Evolutionary conservation across 2,113 vertebrate species (phyloP).

Genomic region (Amblyopsis rosae): DNA sequence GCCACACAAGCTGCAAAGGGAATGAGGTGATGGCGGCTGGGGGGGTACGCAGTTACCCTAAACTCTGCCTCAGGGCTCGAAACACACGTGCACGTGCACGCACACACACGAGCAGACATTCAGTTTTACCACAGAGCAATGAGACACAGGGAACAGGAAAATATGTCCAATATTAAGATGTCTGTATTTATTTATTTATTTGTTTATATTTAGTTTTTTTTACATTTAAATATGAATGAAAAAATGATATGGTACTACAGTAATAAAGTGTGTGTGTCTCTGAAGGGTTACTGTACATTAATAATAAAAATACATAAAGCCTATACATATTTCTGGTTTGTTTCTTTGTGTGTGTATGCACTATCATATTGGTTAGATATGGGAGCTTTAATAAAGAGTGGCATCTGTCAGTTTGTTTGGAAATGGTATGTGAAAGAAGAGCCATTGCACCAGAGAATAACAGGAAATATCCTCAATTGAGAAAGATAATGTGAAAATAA

Average conservation of each 20-base stretch:
- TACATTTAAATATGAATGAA: slow-evolving; percentile 13
- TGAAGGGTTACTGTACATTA: not conserved
- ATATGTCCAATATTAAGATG: slow-evolving; percentile 16
- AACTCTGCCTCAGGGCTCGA: slow-evolving; percentile 66
- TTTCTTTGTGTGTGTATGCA: slow-evolving; percentile 4
- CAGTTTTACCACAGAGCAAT: slow-evolving; percentile 35
- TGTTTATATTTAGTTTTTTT: not conserved
- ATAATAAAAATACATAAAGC: not conserved
- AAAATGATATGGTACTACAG: not conserved
- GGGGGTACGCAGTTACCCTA: slow-evolving; percentile 62
- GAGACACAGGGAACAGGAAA: slow-evolving; percentile 7
- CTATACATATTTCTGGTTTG: slow-evolving; percentile 6
- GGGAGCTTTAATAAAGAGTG: slow-evolving; percentile 65
- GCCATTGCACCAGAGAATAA: slow-evolving; percentile 27
- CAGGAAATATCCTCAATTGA: slow-evolving; percentile 5
- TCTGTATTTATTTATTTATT: slow-evolving; percentile 1
- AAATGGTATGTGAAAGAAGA: slow-evolving; percentile 48
- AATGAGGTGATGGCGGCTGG: slow-evolving; percentile 45
- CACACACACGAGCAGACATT: slow-evolving; percentile 38
- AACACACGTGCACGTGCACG: slow-evolving; percentile 35
- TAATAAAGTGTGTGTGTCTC: not conserved
- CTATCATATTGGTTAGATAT: slow-evolving; percentile 38
- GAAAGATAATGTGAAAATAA: slow-evolving; percentile 18
- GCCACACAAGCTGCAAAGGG: slow-evolving; percentile 70
- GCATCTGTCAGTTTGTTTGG: slow-evolving; percentile 65